These are phyloP conservation scores for Ceratoteleas bidentatus DNA, from an alignment of 1,140 invertebrate genomes.

Conservation along the genomic window DNA sequence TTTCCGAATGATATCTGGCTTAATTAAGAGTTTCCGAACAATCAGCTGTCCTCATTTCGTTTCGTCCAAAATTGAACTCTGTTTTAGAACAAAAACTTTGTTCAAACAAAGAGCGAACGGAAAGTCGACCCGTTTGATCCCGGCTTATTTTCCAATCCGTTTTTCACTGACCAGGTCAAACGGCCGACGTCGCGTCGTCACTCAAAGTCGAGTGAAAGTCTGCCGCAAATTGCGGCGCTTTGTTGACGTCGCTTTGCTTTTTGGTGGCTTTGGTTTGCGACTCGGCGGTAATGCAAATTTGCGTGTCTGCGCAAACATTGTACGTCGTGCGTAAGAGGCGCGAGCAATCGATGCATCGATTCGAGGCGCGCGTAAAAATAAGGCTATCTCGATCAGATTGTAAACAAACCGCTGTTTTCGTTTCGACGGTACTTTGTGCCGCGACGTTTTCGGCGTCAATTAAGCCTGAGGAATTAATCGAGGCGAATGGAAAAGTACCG, in stretches of 20 bases:
- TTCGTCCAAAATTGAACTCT: too few species aligned
- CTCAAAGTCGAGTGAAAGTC: too few species aligned
- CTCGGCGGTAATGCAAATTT: slow-evolving; percentile 30
- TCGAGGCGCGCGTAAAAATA: slow-evolving; percentile 31
- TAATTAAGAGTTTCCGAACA: too few species aligned
- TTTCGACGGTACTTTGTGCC: background rate
- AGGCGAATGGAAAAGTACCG: too few species aligned
- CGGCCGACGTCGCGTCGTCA: too few species aligned
- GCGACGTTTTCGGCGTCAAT: background rate
- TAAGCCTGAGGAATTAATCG: background rate
- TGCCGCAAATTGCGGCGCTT: background rate
- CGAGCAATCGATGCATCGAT: slow-evolving; percentile 34
- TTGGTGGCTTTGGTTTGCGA: slow-evolving; percentile 3
- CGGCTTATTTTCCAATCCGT: too few species aligned
- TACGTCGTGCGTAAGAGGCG: slow-evolving; percentile 15
- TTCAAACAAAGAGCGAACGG: too few species aligned
- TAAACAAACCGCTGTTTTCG: slow-evolving; percentile 25
- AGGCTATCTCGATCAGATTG: slow-evolving; percentile 25
- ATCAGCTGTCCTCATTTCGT: too few species aligned
- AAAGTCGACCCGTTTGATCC: too few species aligned
- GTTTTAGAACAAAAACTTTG: too few species aligned
- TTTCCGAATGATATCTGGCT: too few species aligned
- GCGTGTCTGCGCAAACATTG: slow-evolving; percentile 31
- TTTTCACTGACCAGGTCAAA: too few species aligned
- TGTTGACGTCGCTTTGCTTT: background rate